These are phyloP conservation scores for Entomobrya multifasciata DNA, from an alignment of 2,888 invertebrate genomes.

Conservation along the genomic window DNA sequence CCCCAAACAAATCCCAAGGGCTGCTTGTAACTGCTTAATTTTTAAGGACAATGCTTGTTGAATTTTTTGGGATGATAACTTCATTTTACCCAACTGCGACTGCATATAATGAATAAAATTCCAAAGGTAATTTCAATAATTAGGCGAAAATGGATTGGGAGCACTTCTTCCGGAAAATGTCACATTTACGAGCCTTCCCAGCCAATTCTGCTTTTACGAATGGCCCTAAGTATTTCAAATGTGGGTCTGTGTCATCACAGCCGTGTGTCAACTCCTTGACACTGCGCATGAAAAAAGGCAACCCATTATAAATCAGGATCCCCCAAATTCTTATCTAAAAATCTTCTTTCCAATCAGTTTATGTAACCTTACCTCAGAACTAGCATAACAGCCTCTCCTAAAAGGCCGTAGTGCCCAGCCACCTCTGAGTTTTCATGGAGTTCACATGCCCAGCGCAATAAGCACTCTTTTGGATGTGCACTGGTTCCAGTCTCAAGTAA, in stretches of 20 bases:
- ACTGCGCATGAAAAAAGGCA: no score
- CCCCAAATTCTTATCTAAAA: background rate
- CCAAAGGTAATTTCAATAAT: background rate
- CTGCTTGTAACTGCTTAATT: conserved; percentile 77
- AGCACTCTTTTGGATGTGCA: conserved; percentile 65
- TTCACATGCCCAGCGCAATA: conserved; percentile 77
- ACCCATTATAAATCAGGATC: no score
- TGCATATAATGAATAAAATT: background rate
- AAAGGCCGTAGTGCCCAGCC: conserved; percentile 59
- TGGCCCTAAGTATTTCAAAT: conserved; percentile 21
- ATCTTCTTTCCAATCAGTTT: background rate
- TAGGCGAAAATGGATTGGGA: conserved; percentile 54
- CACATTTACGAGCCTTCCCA: conserved; percentile 52
- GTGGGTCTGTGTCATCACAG: conserved; percentile 4
- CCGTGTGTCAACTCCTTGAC: background rate
- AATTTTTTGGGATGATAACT: conserved; percentile 74
- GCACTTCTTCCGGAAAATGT: conserved; percentile 50
- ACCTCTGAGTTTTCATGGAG: conserved; percentile 68
- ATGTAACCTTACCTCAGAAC: conserved; percentile 33
- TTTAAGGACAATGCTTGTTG: conserved; percentile 65
- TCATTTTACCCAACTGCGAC: conserved; percentile 11
- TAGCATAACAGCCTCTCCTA: conserved; percentile 18
- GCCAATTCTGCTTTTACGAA: conserved; percentile 59
- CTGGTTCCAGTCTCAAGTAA: conserved; percentile 64
- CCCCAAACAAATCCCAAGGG: conserved; percentile 72